Conservation (phyloP, 2,797 vertebrate genomes). For the Sternotherus odoratus region DNA sequence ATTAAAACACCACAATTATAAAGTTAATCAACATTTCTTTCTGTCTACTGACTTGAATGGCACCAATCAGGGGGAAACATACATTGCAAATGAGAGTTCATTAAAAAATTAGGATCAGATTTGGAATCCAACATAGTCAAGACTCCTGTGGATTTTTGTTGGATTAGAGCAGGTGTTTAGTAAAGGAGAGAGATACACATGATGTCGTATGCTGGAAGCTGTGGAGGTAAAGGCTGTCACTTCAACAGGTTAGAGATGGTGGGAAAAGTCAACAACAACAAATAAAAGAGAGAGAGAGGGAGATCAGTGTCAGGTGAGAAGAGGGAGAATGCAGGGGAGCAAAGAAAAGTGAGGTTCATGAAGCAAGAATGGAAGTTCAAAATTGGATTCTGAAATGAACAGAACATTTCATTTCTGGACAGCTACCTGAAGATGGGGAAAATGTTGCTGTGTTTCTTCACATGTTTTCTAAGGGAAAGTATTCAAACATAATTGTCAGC, state of each 20-base stretch:
- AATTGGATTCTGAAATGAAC: too few relatives aligned
- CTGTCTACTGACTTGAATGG: background rate
- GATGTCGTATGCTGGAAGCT: background rate
- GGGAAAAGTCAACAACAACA: background rate
- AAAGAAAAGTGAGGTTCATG: background rate
- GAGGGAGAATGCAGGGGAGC: background rate
- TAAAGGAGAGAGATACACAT: fast-evolving
- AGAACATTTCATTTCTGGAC: too few relatives aligned
- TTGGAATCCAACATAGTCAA: background rate
- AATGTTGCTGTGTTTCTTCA: too few relatives aligned
- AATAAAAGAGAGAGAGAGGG: background rate
- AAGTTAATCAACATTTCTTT: background rate
- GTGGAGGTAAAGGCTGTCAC: background rate
- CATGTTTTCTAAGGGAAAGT: too few relatives aligned
- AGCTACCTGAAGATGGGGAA: too few relatives aligned
- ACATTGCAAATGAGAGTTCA: background rate
- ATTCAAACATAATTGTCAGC: too few relatives aligned
- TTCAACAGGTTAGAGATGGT: background rate
- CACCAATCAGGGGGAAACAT: background rate
- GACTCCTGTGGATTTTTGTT: background rate
- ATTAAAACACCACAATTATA: background rate
- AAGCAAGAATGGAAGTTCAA: background rate
- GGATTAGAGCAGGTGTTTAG: background rate
- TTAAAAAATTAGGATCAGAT: background rate
- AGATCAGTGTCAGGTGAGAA: background rate